phyloP scores from a whole-genome alignment of 2,113 vertebrate species.

The Dissostichus mawsoni region DNA sequence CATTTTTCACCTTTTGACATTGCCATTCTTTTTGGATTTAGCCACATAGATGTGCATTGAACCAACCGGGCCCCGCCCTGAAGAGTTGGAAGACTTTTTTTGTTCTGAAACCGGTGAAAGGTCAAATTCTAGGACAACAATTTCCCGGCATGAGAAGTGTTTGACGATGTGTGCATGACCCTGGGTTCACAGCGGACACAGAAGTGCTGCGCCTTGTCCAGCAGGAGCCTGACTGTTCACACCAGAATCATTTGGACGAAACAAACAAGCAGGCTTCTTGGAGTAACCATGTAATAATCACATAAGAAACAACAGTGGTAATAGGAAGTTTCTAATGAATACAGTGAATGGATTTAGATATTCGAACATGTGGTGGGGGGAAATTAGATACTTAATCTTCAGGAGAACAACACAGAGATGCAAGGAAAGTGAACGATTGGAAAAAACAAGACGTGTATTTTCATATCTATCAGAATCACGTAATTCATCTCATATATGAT shows the following conservation, averaged over 20 bases:
- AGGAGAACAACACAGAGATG: too few species aligned
- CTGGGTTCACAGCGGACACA: too few species aligned
- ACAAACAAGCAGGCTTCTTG: neutral
- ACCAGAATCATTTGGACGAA: neutral
- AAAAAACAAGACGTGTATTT: too few species aligned
- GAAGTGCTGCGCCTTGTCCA: too few species aligned
- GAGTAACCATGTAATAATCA: neutral
- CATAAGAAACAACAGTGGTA: neutral
- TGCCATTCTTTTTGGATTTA: conserved; percentile 15
- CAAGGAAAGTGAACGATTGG: too few species aligned
- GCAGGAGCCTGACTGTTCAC: neutral
- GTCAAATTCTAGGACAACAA: neutral
- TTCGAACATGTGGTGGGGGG: neutral
- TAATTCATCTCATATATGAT: too few species aligned
- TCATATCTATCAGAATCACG: too few species aligned
- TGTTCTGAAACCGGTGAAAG: conserved; percentile 20
- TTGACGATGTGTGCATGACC: neutral
- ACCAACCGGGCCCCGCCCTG: conserved; percentile 3
- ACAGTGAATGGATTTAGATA: neutral
- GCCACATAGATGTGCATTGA: conserved; percentile 20
- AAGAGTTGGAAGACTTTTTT: conserved; percentile 4
- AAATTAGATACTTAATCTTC: too few species aligned
- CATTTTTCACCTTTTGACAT: conserved; percentile 34
- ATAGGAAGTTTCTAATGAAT: neutral
- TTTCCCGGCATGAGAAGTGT: neutral